Conservation (phyloP, 2,797 vertebrate genomes). For the Phylloscopus collybita region DNA sequence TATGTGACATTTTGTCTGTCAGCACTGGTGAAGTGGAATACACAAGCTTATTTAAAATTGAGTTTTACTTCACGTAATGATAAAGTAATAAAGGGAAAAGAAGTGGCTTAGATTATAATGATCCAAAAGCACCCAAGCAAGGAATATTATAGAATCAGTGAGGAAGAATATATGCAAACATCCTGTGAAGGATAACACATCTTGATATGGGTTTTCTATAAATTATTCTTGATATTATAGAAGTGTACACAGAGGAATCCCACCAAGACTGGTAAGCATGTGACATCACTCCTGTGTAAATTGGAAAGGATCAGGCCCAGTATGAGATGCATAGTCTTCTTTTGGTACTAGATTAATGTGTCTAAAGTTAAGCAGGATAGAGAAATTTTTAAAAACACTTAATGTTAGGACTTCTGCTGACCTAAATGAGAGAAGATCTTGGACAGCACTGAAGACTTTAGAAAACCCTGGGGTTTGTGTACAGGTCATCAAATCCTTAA, state of each 20-base stretch:
- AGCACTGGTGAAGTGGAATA: constrained; percentile 71
- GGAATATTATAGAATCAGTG: neutral
- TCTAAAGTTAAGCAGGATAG: neutral
- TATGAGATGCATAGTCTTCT: neutral
- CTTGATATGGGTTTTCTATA: neutral
- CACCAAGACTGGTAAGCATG: neutral
- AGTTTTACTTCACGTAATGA: constrained; percentile 4
- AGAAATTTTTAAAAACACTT: neutral
- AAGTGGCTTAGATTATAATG: neutral
- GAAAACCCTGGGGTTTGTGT: neutral
- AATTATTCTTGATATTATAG: neutral
- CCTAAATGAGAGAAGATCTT: neutral
- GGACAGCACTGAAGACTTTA: neutral
- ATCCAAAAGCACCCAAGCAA: neutral
- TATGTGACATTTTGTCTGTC: constrained; percentile 76
- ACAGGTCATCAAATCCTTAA: neutral
- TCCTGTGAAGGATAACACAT: neutral
- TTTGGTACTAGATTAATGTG: neutral
- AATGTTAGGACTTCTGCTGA: neutral
- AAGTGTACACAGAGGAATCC: neutral
- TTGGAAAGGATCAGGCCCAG: neutral
- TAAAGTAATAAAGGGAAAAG: constrained; percentile 15
- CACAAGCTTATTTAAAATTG: constrained; percentile 51
- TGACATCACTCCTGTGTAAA: neutral
- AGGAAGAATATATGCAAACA: neutral